Conservation (phyloP, 2,888 invertebrate genomes). For the Napeogenes inachia region DNA sequence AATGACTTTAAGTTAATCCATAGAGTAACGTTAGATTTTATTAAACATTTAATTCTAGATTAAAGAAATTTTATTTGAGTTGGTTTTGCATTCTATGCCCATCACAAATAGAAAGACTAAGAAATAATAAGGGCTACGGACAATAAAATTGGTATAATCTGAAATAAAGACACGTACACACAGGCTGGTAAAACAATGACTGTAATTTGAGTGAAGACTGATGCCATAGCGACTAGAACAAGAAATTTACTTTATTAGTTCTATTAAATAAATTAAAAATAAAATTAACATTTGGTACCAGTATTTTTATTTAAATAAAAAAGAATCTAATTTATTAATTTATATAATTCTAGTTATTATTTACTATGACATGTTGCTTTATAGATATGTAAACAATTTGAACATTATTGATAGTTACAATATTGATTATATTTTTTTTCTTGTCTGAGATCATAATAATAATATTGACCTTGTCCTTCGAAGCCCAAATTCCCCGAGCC, state of each 20-base stretch:
- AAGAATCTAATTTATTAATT: no score
- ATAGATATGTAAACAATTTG: neutral
- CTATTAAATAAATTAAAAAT: no score
- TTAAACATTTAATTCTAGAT: no score
- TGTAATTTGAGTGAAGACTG: neutral
- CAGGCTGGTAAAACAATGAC: neutral
- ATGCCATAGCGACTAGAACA: neutral
- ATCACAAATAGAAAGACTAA: neutral
- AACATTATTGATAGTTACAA: neutral
- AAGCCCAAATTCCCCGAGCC: conserved; percentile 14
- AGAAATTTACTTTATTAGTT: neutral
- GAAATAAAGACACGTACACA: neutral
- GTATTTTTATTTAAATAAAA: no score
- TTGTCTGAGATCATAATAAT: conserved; percentile 13
- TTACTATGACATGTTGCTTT: no score
- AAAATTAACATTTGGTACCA: no score
- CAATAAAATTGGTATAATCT: conserved; percentile 1
- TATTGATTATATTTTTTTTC: conserved; percentile 4
- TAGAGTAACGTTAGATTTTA: no score
- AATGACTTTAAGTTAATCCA: no score
- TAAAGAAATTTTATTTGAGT: no score
- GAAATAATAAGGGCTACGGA: neutral
- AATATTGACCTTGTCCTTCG: conserved; percentile 16
- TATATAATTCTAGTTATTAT: no score
- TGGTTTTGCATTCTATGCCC: neutral